Percentiles rank a stretch among this genome's conserved stretches.
These are phyloP conservation scores for Cladopsammia gracilis DNA, from an alignment of 64 coral and sea anemone species.

Conservation along the genomic window DNA sequence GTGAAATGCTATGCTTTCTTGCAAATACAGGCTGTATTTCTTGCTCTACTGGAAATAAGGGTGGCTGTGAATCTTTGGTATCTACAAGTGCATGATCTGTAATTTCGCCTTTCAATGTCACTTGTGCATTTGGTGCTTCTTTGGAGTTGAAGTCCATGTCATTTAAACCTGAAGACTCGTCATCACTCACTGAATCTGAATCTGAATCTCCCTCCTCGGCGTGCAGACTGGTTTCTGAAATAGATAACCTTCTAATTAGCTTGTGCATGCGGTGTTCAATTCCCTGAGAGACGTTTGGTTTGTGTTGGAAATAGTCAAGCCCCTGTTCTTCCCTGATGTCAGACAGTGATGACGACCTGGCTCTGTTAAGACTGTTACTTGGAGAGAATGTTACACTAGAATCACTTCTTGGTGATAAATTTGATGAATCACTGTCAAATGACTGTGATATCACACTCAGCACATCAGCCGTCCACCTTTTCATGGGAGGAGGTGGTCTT, in stretches of 20 bases:
- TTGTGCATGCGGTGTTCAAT: constrained; percentile 87
- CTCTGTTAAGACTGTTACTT: constrained; percentile 2
- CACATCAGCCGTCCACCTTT: constrained; percentile 79
- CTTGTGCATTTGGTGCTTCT: constrained; percentile 28
- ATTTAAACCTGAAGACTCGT: constrained; percentile 7
- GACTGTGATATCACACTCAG: constrained; percentile 43
- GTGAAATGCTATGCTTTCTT: constrained; percentile 71
- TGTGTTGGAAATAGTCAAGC: constrained; percentile 56
- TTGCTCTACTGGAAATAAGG: background rate
- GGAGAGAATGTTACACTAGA: constrained; percentile 11
- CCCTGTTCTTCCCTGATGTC: constrained; percentile 43
- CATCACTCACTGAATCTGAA: constrained; percentile 27
- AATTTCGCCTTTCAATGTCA: constrained; percentile 4
- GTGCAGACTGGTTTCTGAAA: constrained; percentile 38
- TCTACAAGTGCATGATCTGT: background rate
- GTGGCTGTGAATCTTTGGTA: background rate
- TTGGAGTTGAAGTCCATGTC: background rate
- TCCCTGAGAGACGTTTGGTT: constrained; percentile 83
- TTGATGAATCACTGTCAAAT: background rate
- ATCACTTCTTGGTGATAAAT: constrained; percentile 28
- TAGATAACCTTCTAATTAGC: constrained; percentile 61
- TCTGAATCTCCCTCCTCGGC: constrained; percentile 44
- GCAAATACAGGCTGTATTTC: constrained; percentile 28
- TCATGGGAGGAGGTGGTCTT: constrained; percentile 47
- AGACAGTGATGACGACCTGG: constrained; percentile 69